These are phyloP conservation scores for Bombus picipes DNA, from an alignment of 1,140 invertebrate genomes.

Conservation along the genomic window DNA sequence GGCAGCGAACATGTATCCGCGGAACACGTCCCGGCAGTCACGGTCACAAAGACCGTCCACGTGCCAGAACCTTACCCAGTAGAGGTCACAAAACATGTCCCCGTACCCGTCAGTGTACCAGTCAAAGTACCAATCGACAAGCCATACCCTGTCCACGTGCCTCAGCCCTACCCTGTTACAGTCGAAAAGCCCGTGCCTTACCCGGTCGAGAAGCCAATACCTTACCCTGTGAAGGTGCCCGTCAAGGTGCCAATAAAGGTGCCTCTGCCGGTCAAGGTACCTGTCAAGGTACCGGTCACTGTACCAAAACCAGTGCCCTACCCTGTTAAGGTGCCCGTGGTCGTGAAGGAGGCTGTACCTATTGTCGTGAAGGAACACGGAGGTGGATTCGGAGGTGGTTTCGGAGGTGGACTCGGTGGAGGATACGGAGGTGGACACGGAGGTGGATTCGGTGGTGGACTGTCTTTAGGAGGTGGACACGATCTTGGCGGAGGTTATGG, in stretches of 20 bases:
- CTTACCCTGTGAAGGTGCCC: constrained; percentile 83
- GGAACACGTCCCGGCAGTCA: constrained; percentile 80
- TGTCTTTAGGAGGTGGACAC: constrained; percentile 49
- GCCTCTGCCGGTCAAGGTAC: constrained; percentile 79
- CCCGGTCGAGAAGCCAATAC: constrained; percentile 82
- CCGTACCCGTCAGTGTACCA: constrained; percentile 80
- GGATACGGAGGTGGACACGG: constrained; percentile 27
- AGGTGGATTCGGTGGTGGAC: constrained; percentile 47
- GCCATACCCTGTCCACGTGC: constrained; percentile 83
- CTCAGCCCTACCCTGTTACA: constrained; percentile 84
- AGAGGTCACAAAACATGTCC: constrained; percentile 78
- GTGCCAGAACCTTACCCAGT: constrained; percentile 82
- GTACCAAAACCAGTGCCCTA: constrained; percentile 81
- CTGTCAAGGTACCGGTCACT: constrained; percentile 83
- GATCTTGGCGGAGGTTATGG: constrained; percentile 32
- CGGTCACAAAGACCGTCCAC: constrained; percentile 81
- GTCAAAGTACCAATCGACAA: constrained; percentile 82
- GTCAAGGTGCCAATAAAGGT: constrained; percentile 83
- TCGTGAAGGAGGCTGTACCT: constrained; percentile 83
- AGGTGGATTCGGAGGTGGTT: constrained; percentile 55
- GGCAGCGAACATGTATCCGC: constrained; percentile 69
- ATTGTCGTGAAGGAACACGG: constrained; percentile 78
- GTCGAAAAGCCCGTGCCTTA: constrained; percentile 84
- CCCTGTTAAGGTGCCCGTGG: constrained; percentile 76
- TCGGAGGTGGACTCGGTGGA: constrained; percentile 51